Base-by-base conservation (phyloP, 2,797 vertebrate genomes). In the Meriones psammophilus region DNA sequence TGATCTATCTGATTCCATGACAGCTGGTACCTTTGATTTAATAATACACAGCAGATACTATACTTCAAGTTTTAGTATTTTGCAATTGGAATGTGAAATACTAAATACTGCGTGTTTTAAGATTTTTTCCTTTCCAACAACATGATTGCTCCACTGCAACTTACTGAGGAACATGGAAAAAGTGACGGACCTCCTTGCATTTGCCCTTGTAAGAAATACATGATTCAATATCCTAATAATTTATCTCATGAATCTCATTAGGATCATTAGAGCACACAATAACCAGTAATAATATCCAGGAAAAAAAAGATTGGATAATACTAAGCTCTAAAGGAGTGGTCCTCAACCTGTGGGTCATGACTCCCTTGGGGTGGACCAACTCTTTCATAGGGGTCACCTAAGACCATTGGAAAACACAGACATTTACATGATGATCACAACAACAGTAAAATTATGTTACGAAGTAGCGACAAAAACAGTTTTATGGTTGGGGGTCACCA, bases 201-300 rank as follows among this genome's bases (percentile, higher is more conserved):
- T 92, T 79, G 15, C 17, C 39, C 28, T 92, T 78, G 85, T 22
- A 85, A 88, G 13, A 92, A 80, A 92, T 42, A 42, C 0, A 24
- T n/a, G 94, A 86, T 81, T 85, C 24, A 89, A 58, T 94, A 92
- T 81, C n/a, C 50, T 80, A 78, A 68, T 81, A 66, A 88, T 28
- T 90, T 39, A 88, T n/a, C 22, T 81, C 46, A 84, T 3, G 28
- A 78, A 4, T 79, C 56, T 91, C 58, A 80, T 22, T n/a, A 2
- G 18, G 42, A n/a, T 50, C 28, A 50, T 13, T 85, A 85, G 39
- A 33, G 39, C 6, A 85, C 30, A 50, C 39, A n/a, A 22, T 46
- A 30, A 13, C 83, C 42, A 85, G 42, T 50, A n/a, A 68, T n/a
- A 68, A n/a, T 68, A 68, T 24, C 64, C 42, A 68, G 42, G 86